Evolutionary conservation across 2,888 invertebrate species (phyloP).

Genomic region (Mesorhabditis belari): DNA sequence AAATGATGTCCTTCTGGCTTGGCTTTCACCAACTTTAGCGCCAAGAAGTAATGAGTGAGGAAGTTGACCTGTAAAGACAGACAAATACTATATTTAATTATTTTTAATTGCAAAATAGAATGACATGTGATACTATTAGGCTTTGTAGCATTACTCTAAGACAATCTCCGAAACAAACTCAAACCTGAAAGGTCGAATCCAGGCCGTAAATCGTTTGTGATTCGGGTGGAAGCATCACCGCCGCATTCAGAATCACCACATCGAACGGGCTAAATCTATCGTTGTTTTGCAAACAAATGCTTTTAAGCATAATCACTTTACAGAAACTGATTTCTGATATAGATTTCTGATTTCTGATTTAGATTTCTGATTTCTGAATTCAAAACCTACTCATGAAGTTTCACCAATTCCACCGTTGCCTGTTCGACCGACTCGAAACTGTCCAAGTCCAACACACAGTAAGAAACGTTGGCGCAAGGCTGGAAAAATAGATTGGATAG

Average conservation of each 20-base stretch:
- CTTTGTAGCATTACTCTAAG: too few species aligned
- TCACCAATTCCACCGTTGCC: not conserved
- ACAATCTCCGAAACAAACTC: too few species aligned
- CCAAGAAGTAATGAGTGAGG: not conserved
- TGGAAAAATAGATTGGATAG: too few species aligned
- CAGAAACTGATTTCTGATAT: too few species aligned
- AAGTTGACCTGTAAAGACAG: not conserved
- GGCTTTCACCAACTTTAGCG: not conserved
- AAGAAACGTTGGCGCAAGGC: not conserved
- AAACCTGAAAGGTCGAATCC: not conserved
- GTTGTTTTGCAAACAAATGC: not conserved
- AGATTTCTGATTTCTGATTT: too few species aligned
- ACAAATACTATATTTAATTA: too few species aligned
- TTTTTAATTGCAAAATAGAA: too few species aligned
- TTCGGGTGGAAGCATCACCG: not conserved
- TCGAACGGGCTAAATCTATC: not conserved
- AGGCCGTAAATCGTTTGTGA: not conserved
- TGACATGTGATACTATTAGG: too few species aligned
- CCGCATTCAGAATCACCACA: not conserved
- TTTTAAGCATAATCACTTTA: too few species aligned
- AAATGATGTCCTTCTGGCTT: not conserved
- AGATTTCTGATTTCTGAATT: too few species aligned
- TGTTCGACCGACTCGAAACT: not conserved
- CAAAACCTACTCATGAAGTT: not conserved
- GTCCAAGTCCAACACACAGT: not conserved